Evolutionary conservation across 2,113 vertebrate genomes (phyloP).

Genomic region (Tyrannus savana): DNA sequence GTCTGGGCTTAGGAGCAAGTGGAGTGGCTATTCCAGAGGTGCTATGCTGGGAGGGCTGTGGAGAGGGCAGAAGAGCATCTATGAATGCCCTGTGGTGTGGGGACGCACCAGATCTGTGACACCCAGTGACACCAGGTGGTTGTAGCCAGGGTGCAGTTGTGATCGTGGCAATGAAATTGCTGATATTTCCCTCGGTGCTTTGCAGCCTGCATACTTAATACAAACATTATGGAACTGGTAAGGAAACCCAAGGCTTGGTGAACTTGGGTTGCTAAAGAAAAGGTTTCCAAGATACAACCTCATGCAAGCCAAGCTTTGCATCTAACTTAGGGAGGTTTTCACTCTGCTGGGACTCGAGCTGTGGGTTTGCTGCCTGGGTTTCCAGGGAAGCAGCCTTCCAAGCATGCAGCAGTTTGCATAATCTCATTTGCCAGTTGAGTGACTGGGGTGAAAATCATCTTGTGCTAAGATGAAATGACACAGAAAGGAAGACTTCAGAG

Average conservation of each 20-base stretch:
- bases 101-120: background rate
- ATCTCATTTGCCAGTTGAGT: background rate
- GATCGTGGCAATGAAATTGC: background rate
- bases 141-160: background rate
- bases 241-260: background rate
- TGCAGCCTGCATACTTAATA: background rate
- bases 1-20: background rate
- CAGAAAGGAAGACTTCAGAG: background rate
- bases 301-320: background rate
- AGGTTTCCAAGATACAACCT: background rate
- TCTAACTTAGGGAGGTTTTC: background rate
- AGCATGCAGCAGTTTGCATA: background rate
- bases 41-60: background rate
- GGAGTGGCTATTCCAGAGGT: background rate
- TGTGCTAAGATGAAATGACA: background rate
- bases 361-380: rapidly evolving
- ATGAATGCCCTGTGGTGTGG: background rate
- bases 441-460: background rate
- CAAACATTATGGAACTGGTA: background rate
- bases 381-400: background rate
- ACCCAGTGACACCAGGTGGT: slow-evolving; percentile 1
- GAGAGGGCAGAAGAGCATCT: background rate
- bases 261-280: background rate
- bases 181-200: background rate
- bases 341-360: background rate